phyloP scores from a whole-genome alignment of 2,113 vertebrate species.

The Ginglymostoma cirratum region DNA sequence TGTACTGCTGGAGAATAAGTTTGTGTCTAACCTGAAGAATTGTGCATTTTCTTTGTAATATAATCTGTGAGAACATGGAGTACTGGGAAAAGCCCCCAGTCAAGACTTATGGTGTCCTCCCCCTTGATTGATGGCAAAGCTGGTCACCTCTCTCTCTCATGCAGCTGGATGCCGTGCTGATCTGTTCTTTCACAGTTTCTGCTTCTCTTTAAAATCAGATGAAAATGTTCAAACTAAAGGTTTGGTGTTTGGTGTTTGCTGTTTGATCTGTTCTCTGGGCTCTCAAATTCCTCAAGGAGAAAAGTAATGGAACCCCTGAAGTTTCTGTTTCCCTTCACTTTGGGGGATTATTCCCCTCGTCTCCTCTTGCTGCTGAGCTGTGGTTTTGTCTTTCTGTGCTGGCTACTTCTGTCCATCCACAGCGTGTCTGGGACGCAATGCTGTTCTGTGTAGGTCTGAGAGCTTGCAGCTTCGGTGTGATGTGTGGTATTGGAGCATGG shows the following conservation, averaged over 20 bases:
- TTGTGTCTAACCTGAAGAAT: neutral
- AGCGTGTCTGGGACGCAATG: neutral
- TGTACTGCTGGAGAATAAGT: neutral
- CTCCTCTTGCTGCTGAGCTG: neutral
- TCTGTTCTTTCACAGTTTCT: neutral
- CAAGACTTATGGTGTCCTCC: too few species aligned
- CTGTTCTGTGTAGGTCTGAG: neutral
- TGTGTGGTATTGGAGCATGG: too few species aligned
- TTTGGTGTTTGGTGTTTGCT: neutral
- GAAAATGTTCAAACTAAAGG: neutral
- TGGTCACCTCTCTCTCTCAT: neutral
- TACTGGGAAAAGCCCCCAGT: neutral
- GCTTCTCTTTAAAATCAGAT: neutral
- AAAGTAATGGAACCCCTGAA: neutral
- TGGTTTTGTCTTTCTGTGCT: neutral
- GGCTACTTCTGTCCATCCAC: neutral
- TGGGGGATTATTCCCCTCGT: too few species aligned
- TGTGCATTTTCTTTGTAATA: neutral
- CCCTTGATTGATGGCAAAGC: neutral
- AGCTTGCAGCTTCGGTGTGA: too few species aligned
- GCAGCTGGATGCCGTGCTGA: neutral
- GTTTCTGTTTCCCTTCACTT: neutral
- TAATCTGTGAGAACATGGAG: neutral
- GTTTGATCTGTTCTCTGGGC: conserved; percentile 22
- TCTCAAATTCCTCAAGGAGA: conserved; percentile 4